Base-by-base conservation (phyloP, 2,888 invertebrate species). In the Drosophila prolongata region DNA sequence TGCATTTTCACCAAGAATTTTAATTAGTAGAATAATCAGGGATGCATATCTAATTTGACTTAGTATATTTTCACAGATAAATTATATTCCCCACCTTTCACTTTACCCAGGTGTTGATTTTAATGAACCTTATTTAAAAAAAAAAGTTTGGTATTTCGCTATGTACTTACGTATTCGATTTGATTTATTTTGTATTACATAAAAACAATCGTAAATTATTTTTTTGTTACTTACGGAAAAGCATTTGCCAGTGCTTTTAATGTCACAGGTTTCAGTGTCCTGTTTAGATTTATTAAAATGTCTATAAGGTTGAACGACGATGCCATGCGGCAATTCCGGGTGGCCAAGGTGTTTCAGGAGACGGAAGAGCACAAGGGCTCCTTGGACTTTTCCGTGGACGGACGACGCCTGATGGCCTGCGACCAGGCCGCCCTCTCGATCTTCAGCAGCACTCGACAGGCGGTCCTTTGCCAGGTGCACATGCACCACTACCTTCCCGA, bases 321-420 rank as follows among this genome's bases (percentile, higher is more conserved):
- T 0, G 49, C 52, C 16, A 59, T 85, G 78, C 58, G 64, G 9
- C 61, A 58, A 9, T 85, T 85, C 11, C 13, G 46, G 0, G 69
- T 85, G 4, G 75, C 53, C 3, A 67, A 62, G 34, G 37, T 59
- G 6, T 74, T 65, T 16, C 19, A 55, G 46, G 73, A 78, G 6
- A 27, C 46, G 3, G 11, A 52, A 3, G 49, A 54, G 8, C 38
- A 6, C 2, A 85, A 74, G 16, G 42, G 43, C 11, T 65, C 67
- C 0, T 13, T 83, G 34, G 50, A 61, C 34, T 85, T 80, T 14
- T 77, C 80, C 0, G 6, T 9, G 0, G 67, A 82, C 47, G 85
- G 77, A 4, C 10, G 52, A 0, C 34, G 14, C 2, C 27, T 86
- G 40, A 37, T 67, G 1, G 43, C 47, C n/a, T 80, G 82, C 13